Evolutionary conservation across 23 tunicate species (phyloP).

Genomic region (Phallusia fumigata): DNA sequence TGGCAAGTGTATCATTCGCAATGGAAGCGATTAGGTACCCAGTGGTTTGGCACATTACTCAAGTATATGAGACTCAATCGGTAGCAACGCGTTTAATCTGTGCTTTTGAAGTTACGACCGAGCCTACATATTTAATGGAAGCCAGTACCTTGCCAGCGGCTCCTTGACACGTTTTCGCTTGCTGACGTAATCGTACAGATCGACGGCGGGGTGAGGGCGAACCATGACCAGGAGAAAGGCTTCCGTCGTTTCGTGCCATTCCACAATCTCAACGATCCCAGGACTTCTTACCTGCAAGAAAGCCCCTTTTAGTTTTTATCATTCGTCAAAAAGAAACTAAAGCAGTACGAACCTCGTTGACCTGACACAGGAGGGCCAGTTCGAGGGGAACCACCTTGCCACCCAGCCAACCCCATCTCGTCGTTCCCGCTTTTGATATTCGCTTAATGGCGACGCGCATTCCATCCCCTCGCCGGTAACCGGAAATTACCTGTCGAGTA

Average conservation of each 20-base stretch:
- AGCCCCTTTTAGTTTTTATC: not conserved
- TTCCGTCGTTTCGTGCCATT: conserved; percentile 98
- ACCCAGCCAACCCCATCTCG: conserved; percentile 88
- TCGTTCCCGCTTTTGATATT: conserved; percentile 71
- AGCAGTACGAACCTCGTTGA: conserved; percentile 69
- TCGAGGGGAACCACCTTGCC: conserved; percentile 95
- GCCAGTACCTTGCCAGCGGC: conserved; percentile 64
- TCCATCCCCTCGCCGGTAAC: conserved; percentile 82
- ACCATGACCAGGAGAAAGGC: conserved; percentile 92
- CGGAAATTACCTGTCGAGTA: conserved; percentile 81
- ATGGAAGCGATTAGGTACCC: no score
- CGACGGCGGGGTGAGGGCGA: conserved; percentile 96
- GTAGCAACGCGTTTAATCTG: no score
- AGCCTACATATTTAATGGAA: no score
- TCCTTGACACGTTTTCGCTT: conserved; percentile 87
- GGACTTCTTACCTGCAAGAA: conserved; percentile 46
- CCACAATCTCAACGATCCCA: conserved; percentile 94
- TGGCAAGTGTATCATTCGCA: no score
- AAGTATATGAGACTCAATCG: no score
- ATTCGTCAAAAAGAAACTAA: not conserved
- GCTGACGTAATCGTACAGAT: conserved; percentile 94
- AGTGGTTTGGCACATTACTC: no score
- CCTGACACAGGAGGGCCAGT: conserved; percentile 89
- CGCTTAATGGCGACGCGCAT: conserved; percentile 95
- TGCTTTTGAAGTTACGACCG: no score